phyloP scores from a whole-genome alignment of 2,113 vertebrate species.

The Phainopepla nitens region DNA sequence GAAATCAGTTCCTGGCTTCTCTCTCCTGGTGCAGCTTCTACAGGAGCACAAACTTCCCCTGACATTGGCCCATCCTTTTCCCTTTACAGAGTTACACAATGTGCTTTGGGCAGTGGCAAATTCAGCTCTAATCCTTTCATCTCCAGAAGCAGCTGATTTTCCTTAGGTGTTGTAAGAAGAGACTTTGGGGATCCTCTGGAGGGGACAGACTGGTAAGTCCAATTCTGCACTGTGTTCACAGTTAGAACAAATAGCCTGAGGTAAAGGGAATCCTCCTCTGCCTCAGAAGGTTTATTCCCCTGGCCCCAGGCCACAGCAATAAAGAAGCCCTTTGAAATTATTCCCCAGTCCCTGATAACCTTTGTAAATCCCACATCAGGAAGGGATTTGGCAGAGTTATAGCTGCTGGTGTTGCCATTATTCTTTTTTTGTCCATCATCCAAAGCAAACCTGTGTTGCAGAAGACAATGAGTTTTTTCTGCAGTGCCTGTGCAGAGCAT shows the following conservation, averaged over 20 bases:
- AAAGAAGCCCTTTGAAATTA: conserved; percentile 32
- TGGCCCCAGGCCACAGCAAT: neutral
- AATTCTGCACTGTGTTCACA: neutral
- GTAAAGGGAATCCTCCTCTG: neutral
- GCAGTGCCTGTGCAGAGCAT: neutral
- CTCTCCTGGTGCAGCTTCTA: neutral
- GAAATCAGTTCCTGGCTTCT: neutral
- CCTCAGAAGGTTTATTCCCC: conserved; percentile 1
- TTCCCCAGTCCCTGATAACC: neutral
- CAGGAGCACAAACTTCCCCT: neutral
- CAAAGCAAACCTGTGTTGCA: neutral
- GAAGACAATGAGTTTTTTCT: neutral
- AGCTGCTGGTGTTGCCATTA: neutral
- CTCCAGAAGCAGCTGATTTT: neutral
- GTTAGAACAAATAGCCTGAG: neutral
- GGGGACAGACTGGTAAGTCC: neutral
- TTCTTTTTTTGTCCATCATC: neutral
- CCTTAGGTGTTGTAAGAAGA: neutral
- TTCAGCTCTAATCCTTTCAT: neutral
- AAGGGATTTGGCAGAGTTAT: conserved; percentile 13
- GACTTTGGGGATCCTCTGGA: neutral
- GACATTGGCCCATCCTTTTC: neutral
- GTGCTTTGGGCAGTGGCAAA: neutral
- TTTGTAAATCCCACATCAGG: conserved; percentile 29
- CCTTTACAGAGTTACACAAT: neutral